These are phyloP conservation scores for Phasianus colchicus DNA, from an alignment of 2,113 vertebrate species.

Conservation along the genomic window DNA sequence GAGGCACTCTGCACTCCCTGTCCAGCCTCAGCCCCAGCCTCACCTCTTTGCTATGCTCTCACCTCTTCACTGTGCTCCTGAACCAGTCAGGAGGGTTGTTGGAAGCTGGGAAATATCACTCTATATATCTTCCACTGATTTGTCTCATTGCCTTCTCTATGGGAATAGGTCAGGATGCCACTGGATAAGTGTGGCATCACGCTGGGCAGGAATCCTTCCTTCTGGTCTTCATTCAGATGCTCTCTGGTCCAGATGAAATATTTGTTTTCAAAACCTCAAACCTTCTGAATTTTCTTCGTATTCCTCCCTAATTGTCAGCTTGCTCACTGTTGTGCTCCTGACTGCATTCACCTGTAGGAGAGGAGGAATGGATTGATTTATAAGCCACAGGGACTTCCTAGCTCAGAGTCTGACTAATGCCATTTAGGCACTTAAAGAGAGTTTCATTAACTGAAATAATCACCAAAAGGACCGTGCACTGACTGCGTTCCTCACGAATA, in stretches of 20 bases:
- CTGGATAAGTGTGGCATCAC: background rate
- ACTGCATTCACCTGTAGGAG: background rate
- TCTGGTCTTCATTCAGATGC: background rate
- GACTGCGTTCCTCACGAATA: background rate
- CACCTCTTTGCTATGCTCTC: background rate
- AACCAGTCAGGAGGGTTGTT: background rate
- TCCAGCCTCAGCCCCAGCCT: background rate
- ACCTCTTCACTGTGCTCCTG: background rate
- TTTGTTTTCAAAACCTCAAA: background rate
- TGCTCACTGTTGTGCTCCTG: background rate
- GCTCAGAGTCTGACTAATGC: background rate
- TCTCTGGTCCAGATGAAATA: background rate
- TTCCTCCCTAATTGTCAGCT: background rate
- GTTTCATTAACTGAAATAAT: slow-evolving; percentile 6
- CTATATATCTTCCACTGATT: background rate
- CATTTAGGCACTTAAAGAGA: background rate
- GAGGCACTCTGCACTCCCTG: no score
- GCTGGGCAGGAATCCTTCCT: background rate
- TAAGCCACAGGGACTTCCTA: background rate
- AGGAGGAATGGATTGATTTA: background rate
- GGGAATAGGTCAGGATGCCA: background rate
- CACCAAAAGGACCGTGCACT: background rate
- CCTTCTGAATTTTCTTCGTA: background rate
- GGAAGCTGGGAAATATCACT: background rate
- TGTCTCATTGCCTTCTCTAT: background rate